Base-by-base conservation (phyloP, 2,888 invertebrate species). In the Troides aeacus region DNA sequence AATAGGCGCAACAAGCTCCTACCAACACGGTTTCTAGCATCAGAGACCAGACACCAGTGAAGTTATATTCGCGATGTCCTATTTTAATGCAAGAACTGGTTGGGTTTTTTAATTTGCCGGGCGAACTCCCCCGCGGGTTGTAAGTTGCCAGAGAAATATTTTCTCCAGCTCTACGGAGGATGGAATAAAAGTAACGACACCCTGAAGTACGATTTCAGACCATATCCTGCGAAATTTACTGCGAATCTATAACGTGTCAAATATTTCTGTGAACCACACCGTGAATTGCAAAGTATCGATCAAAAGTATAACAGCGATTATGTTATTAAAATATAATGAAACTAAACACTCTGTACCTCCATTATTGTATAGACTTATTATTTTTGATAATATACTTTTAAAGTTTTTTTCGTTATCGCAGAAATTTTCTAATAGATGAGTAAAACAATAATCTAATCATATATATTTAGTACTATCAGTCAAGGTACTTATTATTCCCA, bases 141-240 rank as follows among this genome's bases (percentile, higher is more conserved):
- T 91, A 90, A 90, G 88, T 86, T 88, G 81, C 79, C 81, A 80
- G 85, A 86, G 89, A 88, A 88, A 91, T 91, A 90, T 92, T 92
- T 90, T 90, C 91, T 90, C 91, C 87, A 91, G 90, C 46, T 90
- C 91, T 89, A 86, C 85, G 88, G 86, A 89, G 90, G 90, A 90
- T 91, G 87, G 89, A 92, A 90, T 90, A 90, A 90, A 90, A 89
- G 86, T 88, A 91, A 92, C 81, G 86, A 84, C 84, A 86, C 91
- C 91, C 91, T 65, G 83, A 81, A 87, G 91, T 84, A 88, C 87
- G 80, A 89, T 92, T 85, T 79, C 79, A 75, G 80, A 79, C 82
- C 84, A 62, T 68, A 68, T 63, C 42, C 58, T 63, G 24, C 61
- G 66, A 66, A 61, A 66, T 66, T 66, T 66, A 66, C 61, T 62